These are phyloP conservation scores for Drosophila willistoni DNA, from an alignment of 1,140 invertebrate species.

Conservation along the genomic window DNA sequence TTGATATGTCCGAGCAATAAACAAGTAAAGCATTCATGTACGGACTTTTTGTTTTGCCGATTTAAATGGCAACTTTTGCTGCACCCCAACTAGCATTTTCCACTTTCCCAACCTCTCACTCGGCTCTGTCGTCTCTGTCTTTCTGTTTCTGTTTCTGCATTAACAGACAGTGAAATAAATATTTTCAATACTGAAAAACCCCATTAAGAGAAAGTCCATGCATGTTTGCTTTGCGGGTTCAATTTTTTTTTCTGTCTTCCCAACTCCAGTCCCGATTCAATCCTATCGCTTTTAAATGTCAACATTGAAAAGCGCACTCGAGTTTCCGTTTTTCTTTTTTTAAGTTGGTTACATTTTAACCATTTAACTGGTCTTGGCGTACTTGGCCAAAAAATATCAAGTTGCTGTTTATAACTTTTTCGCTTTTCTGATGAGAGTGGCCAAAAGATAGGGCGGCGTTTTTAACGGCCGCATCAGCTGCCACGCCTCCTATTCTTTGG, in stretches of 20 bases:
- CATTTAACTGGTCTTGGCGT: slow-evolving; percentile 18
- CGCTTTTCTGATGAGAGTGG: slow-evolving; percentile 25
- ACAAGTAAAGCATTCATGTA: slow-evolving; percentile 33
- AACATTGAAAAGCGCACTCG: slow-evolving; percentile 52
- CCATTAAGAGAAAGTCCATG: not conserved
- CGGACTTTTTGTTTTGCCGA: not conserved
- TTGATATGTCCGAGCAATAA: slow-evolving; percentile 41
- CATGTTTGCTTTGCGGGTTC: not conserved
- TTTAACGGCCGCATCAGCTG: slow-evolving; percentile 40
- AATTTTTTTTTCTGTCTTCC: not conserved
- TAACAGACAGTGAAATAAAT: not conserved
- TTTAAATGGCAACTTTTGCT: not conserved
- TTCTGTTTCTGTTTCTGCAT: not conserved
- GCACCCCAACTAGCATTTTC: not conserved
- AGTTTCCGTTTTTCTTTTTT: slow-evolving; percentile 21
- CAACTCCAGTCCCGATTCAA: not conserved
- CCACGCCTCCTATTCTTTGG: slow-evolving; percentile 9
- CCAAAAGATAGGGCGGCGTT: slow-evolving; percentile 25
- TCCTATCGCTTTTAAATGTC: slow-evolving; percentile 8
- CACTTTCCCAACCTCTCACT: too few species aligned
- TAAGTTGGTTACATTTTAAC: slow-evolving; percentile 21
- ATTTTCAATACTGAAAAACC: not conserved
- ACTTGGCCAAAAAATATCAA: slow-evolving; percentile 46
- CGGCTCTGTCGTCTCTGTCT: too few species aligned
- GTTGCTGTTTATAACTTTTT: slow-evolving; percentile 48